Evolutionary conservation across 2,888 invertebrate species (phyloP).

Genomic region (Eumerus sabulonum): DNA sequence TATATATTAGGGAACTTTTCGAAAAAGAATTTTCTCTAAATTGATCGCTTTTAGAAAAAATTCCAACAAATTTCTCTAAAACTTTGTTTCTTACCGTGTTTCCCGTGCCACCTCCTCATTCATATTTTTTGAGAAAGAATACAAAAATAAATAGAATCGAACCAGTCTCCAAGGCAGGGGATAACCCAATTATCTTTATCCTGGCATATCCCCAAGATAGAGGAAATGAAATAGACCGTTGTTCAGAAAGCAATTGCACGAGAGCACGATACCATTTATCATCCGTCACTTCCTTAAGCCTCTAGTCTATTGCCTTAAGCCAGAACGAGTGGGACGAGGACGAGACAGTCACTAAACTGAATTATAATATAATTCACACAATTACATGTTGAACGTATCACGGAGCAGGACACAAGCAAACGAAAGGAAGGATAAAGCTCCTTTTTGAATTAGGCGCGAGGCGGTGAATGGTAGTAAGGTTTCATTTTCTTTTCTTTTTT

Average conservation of each 20-base stretch:
- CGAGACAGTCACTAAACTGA: slow-evolving; percentile 29
- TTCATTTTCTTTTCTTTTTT: not conserved
- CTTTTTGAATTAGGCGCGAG: not conserved
- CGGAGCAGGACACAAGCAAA: not conserved
- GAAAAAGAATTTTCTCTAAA: no score
- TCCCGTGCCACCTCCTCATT: no score
- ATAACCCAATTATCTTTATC: slow-evolving; percentile 24
- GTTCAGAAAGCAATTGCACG: slow-evolving; percentile 31
- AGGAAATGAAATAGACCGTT: not conserved
- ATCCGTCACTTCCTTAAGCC: slow-evolving; percentile 1
- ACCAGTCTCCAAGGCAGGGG: no score
- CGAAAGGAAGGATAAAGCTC: not conserved
- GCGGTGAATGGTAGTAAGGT: not conserved
- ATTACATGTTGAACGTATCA: slow-evolving; percentile 24
- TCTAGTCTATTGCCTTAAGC: not conserved
- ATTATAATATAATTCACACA: slow-evolving; percentile 35
- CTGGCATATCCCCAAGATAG: not conserved
- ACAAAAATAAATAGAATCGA: no score
- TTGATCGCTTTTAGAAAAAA: no score
- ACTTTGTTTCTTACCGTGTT: no score
- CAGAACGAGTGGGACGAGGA: no score
- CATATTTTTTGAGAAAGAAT: no score
- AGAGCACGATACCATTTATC: slow-evolving; percentile 33
- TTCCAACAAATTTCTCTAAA: no score
- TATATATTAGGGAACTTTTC: no score